Evolutionary conservation across 1,140 invertebrate genomes (phyloP), one percentile per base, ranked within the genome.

Genomic region (Drosophila subpulchrella): DNA sequence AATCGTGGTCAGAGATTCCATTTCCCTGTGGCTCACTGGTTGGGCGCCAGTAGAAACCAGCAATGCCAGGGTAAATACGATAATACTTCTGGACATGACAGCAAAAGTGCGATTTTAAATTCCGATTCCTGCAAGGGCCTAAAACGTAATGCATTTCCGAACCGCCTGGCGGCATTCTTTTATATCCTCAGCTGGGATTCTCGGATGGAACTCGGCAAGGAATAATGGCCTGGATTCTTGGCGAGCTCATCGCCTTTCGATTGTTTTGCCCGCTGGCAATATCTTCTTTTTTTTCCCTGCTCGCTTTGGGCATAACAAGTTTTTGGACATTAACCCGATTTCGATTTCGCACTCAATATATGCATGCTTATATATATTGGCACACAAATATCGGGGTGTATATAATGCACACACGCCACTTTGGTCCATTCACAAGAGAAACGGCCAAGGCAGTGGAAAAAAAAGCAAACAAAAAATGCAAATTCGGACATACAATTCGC

Each of bases 251-350:
- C 44, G 44, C 44, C 44, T 47, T 32, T 27, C 30, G 41, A 54
- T 13, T 20, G 24, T 6, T 13, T 48, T 24, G 20, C 8, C 30
- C 46, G 34, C n/a, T 41, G 55, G n/a, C 1, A 6, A 30, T 15
- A 5, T 20, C 4, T 12, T 8, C 42, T 27, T 34, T 30, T 24
- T 51, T 50, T 65, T 57, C 12, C n/a, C 24, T 34, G 20, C 17
- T n/a, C 58, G 67, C 65, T 74, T 77, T 59, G 56, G 63, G 20
- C 50, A 86, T 68, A 88, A 88, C 83, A 79, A 83, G 83, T 88
- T 89, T 84, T 79, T 88, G 71, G 75, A 77, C 79, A 88, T 88
- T 88, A 88, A 88, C 83, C 83, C 84, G 84, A 88, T 88, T 85
- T 75, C 48, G 57, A 61, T 42, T 51, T 65, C 44, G 47, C 57